Percentiles rank a stretch among this genome's conserved stretches.
These are phyloP conservation scores for Chrysocyon brachyurus DNA, from an alignment of 2,797 vertebrate genomes.

Conservation along the genomic window DNA sequence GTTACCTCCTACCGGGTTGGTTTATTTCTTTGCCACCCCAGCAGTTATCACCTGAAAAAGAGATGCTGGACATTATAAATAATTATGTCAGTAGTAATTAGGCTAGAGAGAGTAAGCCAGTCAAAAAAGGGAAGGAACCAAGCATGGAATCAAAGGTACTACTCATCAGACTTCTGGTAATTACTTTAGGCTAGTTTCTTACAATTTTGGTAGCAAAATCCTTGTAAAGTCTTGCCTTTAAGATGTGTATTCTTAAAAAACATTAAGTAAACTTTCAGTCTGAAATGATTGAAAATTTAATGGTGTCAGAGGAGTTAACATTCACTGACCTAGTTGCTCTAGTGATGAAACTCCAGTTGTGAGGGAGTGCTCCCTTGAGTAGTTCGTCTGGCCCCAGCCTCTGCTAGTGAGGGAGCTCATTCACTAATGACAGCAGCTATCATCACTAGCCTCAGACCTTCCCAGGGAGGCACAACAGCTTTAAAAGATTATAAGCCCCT, in stretches of 20 bases:
- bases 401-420: background rate
- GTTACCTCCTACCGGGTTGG: background rate
- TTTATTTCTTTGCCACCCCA: slow-evolving; percentile 6
- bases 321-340: background rate
- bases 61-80: slow-evolving; percentile 29
- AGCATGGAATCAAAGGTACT: background rate
- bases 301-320: background rate
- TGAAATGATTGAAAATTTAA: background rate
- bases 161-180: background rate
- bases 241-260: background rate
- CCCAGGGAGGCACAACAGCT: background rate
- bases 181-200: slow-evolving; percentile 4
- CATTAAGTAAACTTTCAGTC: background rate
- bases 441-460: background rate
- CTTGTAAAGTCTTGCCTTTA: background rate
- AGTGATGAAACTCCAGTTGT: background rate
- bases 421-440: background rate
- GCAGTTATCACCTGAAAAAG: background rate
- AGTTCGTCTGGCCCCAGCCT: background rate
- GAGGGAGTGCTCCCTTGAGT: background rate
- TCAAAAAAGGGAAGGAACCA: background rate
- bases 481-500: background rate
- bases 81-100: slow-evolving; percentile 39
- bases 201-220: slow-evolving; percentile 15
- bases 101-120: background rate